Evolutionary conservation across 2,797 vertebrate species (phyloP), one percentile per base, ranked within the genome.

Genomic region (Microctenopoma steveboyesi): DNA sequence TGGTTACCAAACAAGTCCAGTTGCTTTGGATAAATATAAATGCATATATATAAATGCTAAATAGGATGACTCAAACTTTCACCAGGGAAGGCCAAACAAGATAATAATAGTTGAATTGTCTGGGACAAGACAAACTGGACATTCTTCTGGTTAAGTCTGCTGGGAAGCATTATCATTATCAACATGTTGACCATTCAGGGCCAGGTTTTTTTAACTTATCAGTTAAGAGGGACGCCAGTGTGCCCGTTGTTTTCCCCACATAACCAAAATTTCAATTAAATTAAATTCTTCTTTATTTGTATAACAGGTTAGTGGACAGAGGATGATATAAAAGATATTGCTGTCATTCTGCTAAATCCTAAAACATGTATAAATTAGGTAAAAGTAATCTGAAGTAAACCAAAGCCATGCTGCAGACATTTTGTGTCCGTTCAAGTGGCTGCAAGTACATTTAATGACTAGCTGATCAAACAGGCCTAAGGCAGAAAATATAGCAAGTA

Each of bases 381-480:
- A 58, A 33, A 7, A 73, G 42, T 73, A 37, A 53, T 53, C 70
- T 25, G 62, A 82, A 82, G 64, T 81, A 89, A 88, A 87, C 87
- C 80, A 75, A 87, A 78, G 78, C 61, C 18, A 9, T 56, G 35
- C 61, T 81, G 74, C 72, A 69, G 63, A 81, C 73, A 74, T 81
- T 79, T 79, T 61, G 78, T 81, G 73, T 60, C 22, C 22, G 46
- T 61, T 60, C 51, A 57, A 67, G 71, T 78, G 74, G 55, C 78
- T 82, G 64, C 55, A 39, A 60, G 74, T 73, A 71, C 86, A 90
- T 82, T 83, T 89, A 83, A 85, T 88, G 86, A 88, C 54, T 86
- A 81, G 87, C 58, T 65, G 61, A 65, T 66, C 69, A 63, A 75
- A 74, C 66, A 72, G 65, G 62, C 66, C n/a, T 55, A 56, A 14